Evolutionary conservation across 2,113 vertebrate genomes (phyloP).

Genomic region (Phycodurus eques): DNA sequence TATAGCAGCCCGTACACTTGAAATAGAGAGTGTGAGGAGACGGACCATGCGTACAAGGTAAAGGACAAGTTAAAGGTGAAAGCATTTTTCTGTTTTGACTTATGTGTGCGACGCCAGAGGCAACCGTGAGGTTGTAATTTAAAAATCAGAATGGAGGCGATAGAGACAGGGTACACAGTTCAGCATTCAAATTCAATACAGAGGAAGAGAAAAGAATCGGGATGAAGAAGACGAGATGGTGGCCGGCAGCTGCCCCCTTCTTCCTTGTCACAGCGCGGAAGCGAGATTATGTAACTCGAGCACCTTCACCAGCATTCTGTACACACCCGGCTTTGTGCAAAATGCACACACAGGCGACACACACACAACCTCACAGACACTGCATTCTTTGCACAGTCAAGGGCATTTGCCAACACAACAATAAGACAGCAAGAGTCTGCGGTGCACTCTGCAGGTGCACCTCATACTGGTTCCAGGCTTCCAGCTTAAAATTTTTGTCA

Average conservation of each 20-base stretch:
- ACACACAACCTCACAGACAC: slow-evolving; percentile 17
- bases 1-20: slow-evolving; percentile 16
- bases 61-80: slow-evolving; percentile 17
- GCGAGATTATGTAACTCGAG: slow-evolving; percentile 53
- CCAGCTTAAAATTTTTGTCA: neutral
- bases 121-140: neutral
- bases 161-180: neutral
- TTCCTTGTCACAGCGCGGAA: slow-evolving; percentile 38
- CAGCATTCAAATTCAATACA: neutral
- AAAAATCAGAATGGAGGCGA: neutral
- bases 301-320: slow-evolving; percentile 43
- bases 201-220: neutral
- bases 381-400: slow-evolving; percentile 8
- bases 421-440: neutral
- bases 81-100: slow-evolving; percentile 11
- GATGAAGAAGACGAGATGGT: slow-evolving; percentile 52
- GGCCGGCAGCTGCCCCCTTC: slow-evolving; percentile 52
- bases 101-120: neutral
- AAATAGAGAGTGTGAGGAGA: slow-evolving; percentile 19
- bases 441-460: neutral
- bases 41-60: neutral
- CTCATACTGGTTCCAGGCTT: neutral
- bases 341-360: slow-evolving; percentile 22
- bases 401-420: slow-evolving; percentile 9
- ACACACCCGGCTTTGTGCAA: slow-evolving; percentile 28